Evolutionary conservation across 2,888 invertebrate species (phyloP).

Genomic region (Arge pagana): DNA sequence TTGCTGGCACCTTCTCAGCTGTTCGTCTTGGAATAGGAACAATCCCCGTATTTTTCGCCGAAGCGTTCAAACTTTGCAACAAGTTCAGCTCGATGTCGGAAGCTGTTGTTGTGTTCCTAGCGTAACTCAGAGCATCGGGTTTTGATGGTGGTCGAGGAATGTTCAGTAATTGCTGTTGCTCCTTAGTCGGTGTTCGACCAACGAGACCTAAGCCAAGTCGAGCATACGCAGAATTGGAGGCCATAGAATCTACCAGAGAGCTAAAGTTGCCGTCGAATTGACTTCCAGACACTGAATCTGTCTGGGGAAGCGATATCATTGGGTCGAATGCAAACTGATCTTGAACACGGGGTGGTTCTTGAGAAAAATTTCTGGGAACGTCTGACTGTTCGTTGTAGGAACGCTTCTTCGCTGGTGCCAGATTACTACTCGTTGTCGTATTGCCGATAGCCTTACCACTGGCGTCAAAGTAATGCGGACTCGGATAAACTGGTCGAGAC

Average conservation of each 20-base stretch:
- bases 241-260: conserved; percentile 46
- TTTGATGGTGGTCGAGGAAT: conserved; percentile 54
- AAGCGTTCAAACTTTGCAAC: conserved; percentile 49
- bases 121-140: conserved; percentile 47
- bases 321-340: conserved; percentile 52
- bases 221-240: conserved; percentile 48
- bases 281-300: conserved; percentile 41
- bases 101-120: conserved; percentile 37
- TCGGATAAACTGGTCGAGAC: conserved; percentile 49
- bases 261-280: conserved; percentile 51
- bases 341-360: conserved; percentile 42
- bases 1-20: conserved; percentile 40
- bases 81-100: conserved; percentile 51
- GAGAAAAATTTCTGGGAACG: conserved; percentile 36
- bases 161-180: conserved; percentile 50
- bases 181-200: conserved; percentile 46
- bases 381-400: conserved; percentile 48
- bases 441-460: conserved; percentile 35
- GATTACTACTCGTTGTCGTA: conserved; percentile 30
- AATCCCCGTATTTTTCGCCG: conserved; percentile 43
- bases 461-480: conserved; percentile 51
- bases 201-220: conserved; percentile 50
- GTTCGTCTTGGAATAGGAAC: conserved; percentile 53
- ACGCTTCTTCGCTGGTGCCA: conserved; percentile 52
- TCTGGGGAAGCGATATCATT: conserved; percentile 46